A percentile compares a stretch with the other conserved stretches of the same genome.
Evolutionary conservation across 2,113 vertebrate species (phyloP).

Genomic region (Sylvia atricapilla): DNA sequence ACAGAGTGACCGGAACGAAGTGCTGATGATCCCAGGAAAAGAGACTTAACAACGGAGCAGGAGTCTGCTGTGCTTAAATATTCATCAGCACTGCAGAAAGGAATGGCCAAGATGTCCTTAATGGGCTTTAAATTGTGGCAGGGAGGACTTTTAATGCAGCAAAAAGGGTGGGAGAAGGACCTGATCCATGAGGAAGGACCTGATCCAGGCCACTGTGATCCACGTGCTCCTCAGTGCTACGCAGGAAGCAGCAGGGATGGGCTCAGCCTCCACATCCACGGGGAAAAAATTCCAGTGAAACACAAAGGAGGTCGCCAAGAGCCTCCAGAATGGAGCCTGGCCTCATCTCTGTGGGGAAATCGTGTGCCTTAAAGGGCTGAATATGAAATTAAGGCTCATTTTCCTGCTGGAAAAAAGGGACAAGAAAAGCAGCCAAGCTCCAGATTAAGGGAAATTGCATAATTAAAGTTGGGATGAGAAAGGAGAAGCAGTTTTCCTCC

Average conservation of each 20-base stretch:
- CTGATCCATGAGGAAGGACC: neutral
- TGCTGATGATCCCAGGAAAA: neutral
- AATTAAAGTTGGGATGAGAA: conserved; percentile 15
- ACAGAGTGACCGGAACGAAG: accelerated
- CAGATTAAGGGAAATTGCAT: neutral
- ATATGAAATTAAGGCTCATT: conserved; percentile 16
- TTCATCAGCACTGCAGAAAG: accelerated
- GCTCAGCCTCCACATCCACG: neutral
- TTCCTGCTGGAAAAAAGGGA: neutral
- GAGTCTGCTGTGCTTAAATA: neutral
- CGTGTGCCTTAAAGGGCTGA: neutral
- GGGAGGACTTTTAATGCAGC: neutral
- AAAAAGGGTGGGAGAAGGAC: neutral
- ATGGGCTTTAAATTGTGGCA: neutral
- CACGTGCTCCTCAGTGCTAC: accelerated
- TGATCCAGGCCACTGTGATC: accelerated
- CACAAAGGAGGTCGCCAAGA: neutral
- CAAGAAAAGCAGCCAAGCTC: neutral
- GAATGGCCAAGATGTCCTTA: accelerated
- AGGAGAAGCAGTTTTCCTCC: neutral
- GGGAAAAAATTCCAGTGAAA: neutral
- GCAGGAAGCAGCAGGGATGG: accelerated
- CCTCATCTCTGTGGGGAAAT: neutral
- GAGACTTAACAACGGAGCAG: neutral
- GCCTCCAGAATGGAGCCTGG: neutral